Evolutionary conservation across 2,113 vertebrate species (phyloP), one percentile per base, ranked within the genome.

Genomic region (Oncorhynchus mykiss): DNA sequence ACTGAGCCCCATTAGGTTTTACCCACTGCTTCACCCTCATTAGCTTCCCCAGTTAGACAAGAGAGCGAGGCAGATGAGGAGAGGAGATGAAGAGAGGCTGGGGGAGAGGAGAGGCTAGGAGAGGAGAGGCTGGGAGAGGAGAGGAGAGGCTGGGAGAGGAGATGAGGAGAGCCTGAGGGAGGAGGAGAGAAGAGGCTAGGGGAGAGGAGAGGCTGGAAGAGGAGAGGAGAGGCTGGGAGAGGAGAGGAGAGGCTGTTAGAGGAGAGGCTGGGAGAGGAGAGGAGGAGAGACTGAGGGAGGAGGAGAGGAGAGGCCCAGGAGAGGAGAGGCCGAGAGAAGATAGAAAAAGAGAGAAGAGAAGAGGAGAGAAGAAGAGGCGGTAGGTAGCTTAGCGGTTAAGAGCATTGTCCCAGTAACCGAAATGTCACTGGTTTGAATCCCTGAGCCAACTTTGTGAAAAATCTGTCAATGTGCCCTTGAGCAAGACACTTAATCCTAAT

Each of bases 1-100:
- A 88, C 88, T 88, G 90, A 90, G 90, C 86, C 89, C 91, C 87
- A 93, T 93, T 92, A 93, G 90, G 88, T 85, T 87, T 92, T 75
- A 87, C 86, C 88, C 89, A 89, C 90, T 82, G 88, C 90, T 82
- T 91, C 87, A 49, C 88, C 87, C 91, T 91, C 91, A 92, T 93
- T 93, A 54, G 51, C 16, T 54, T 54, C 16, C 51, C 51, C 51
- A 54, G 51, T 54, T 54, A 54, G 51, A 54, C 51, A 54, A 16
- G 51, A 54, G 51, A 54, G 51, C 4, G 51, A 54, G 93, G 90
- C 85, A 86, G 84, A 88, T 1, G 7, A 34, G 59, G 72, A 24
- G 57, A 39, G 60, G 72, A 34, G 34, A 34, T 34, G 34, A 34
- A 34, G 6, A 34, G 6, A 34, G 34, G 34, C 6, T 34, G 8